Percentiles rank a stretch among this genome's conserved stretches.
Evolutionary conservation across 2,113 vertebrate genomes (phyloP).

Genomic region (Anoura caudifer): DNA sequence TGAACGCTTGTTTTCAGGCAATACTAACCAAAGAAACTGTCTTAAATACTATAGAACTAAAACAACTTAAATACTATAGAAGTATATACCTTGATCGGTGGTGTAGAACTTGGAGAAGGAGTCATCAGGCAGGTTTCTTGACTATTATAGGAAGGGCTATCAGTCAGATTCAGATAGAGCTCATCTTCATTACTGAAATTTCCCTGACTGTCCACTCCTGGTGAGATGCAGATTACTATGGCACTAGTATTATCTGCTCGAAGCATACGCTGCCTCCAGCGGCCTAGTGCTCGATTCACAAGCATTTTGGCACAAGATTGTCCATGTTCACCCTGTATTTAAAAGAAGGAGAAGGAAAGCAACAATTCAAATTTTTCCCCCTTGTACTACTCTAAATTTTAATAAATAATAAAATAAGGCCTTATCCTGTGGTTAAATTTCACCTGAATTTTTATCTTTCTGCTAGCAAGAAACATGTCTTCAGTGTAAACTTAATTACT

Average conservation of each 20-base stretch:
- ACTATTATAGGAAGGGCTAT: slow-evolving; percentile 85
- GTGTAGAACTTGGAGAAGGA: slow-evolving; percentile 87
- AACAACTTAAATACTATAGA: background rate
- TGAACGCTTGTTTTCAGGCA: slow-evolving; percentile 11
- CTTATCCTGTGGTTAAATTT: background rate
- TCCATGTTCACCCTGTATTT: slow-evolving; percentile 87
- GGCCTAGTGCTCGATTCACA: slow-evolving; percentile 91
- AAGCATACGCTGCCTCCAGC: slow-evolving; percentile 97
- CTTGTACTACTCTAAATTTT: background rate
- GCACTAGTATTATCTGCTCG: slow-evolving; percentile 98
- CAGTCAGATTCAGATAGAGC: slow-evolving; percentile 89
- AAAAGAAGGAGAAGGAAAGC: background rate
- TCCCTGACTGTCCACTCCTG: slow-evolving; percentile 78
- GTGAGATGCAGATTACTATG: slow-evolving; percentile 93
- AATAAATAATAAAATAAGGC: background rate
- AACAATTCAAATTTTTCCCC: background rate
- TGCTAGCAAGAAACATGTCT: background rate
- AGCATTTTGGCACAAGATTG: slow-evolving; percentile 93
- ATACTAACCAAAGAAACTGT: background rate
- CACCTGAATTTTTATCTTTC: background rate
- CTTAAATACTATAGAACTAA: background rate
- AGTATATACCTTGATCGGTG: slow-evolving; percentile 83
- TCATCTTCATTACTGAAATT: slow-evolving; percentile 88
- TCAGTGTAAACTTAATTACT: background rate
- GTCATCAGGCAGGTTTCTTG: slow-evolving; percentile 77